Evolutionary conservation across 2,797 vertebrate genomes (phyloP).

Genomic region (Rhinatrema bivittatum): DNA sequence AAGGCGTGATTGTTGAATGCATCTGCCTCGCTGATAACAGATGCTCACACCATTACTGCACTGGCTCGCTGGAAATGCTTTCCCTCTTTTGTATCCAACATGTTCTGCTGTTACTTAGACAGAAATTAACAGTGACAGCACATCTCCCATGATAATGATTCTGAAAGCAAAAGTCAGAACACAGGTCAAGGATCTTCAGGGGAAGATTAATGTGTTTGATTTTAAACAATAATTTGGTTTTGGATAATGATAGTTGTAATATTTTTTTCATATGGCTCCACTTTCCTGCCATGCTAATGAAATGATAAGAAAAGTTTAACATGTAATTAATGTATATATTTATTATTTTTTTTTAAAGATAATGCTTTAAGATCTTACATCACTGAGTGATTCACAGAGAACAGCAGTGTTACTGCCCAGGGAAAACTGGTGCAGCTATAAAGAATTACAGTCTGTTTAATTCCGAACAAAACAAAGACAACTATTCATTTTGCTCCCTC

Average conservation of each 20-base stretch:
- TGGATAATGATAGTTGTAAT: conserved; percentile 15
- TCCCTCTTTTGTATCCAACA: too few relatives aligned
- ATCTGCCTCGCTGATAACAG: not conserved
- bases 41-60: not conserved
- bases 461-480: conserved; percentile 5
- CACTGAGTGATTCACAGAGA: conserved; percentile 17
- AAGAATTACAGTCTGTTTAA: conserved; percentile 4
- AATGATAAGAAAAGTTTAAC: conserved; percentile 16
- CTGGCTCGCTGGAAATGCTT: not conserved
- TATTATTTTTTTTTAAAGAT: conserved; percentile 12
- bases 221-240: conserved; percentile 16
- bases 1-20: not conserved
- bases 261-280: conserved; percentile 13
- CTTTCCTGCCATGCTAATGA: conserved; percentile 8
- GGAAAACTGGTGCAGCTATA: conserved; percentile 1
- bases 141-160: conserved; percentile 12
- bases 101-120: not conserved
- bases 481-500: conserved; percentile 6
- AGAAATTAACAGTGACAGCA: conserved; percentile 6
- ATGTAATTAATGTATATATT: conserved; percentile 5
- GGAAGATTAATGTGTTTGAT: conserved; percentile 5
- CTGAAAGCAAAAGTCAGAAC: conserved; percentile 18
- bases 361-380: conserved; percentile 19
- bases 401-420: conserved; percentile 2
- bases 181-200: not conserved